A percentile compares a stretch with the other conserved stretches of the same genome.
Evolutionary conservation across 2,888 invertebrate genomes (phyloP).

Genomic region (Amphimallon solstitiale): DNA sequence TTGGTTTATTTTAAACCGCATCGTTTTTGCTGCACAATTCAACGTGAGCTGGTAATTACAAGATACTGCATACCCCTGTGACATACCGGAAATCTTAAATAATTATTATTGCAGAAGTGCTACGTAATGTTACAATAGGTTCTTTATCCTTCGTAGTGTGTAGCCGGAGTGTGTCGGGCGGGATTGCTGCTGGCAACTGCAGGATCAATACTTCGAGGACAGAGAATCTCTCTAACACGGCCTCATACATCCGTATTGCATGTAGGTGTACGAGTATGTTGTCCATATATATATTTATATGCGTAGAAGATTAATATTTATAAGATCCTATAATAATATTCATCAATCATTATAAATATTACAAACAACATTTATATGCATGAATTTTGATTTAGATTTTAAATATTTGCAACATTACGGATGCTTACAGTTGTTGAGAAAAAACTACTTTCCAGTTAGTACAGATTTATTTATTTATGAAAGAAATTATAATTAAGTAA

Average conservation of each 20-base stretch:
- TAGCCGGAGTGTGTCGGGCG: slow-evolving; percentile 11
- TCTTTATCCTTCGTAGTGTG: slow-evolving; percentile 30
- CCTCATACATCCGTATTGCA: not conserved
- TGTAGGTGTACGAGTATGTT: not conserved
- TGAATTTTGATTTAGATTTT: not conserved
- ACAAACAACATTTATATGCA: not conserved
- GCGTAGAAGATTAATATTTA: slow-evolving; percentile 10
- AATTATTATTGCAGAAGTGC: slow-evolving; percentile 36
- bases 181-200: slow-evolving; percentile 20
- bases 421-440: too few relatives aligned
- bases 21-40: slow-evolving; percentile 28
- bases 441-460: too few relatives aligned
- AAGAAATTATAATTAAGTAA: too few relatives aligned
- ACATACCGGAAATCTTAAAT: slow-evolving; percentile 31
- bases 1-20: slow-evolving; percentile 19
- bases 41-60: slow-evolving; percentile 26
- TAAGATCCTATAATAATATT: slow-evolving; percentile 2
- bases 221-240: slow-evolving; percentile 27
- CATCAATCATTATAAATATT: not conserved
- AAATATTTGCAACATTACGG: too few relatives aligned
- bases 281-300: not conserved
- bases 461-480: too few relatives aligned
- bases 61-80: slow-evolving; percentile 16
- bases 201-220: slow-evolving; percentile 38
- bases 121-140: slow-evolving; percentile 30